These are phyloP conservation scores for Perdita meconis DNA, from an alignment of 2,888 invertebrate genomes.

Conservation along the genomic window DNA sequence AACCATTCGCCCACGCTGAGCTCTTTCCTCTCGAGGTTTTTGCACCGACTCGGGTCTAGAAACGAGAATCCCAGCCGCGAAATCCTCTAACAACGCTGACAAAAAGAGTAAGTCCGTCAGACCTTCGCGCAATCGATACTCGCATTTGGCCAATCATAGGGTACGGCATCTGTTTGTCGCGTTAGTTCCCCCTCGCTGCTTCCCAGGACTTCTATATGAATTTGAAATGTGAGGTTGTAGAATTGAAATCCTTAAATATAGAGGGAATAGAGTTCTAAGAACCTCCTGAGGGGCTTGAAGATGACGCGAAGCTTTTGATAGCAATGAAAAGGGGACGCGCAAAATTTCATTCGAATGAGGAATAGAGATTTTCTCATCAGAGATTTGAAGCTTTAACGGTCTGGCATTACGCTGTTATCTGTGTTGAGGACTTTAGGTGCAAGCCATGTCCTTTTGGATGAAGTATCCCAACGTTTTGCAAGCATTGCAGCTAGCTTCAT, in stretches of 20 bases:
- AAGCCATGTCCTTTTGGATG: too few relatives aligned
- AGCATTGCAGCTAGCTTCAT: too few relatives aligned
- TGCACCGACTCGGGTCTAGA: slow-evolving; percentile 46
- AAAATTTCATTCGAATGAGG: too few relatives aligned
- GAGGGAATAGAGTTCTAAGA: background rate
- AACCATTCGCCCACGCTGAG: slow-evolving; percentile 79
- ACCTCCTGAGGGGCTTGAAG: too few relatives aligned
- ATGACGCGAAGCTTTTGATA: too few relatives aligned
- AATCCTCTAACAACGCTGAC: slow-evolving; percentile 18
- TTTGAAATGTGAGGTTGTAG: slow-evolving; percentile 12
- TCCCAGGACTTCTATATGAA: background rate
- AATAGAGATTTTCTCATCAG: too few relatives aligned
- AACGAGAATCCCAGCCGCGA: slow-evolving; percentile 31
- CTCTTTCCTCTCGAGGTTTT: slow-evolving; percentile 65
- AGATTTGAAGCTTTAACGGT: too few relatives aligned
- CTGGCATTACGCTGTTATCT: too few relatives aligned
- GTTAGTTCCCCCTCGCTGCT: slow-evolving; percentile 26
- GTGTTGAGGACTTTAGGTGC: too few relatives aligned
- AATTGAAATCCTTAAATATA: background rate
- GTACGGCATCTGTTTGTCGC: slow-evolving; percentile 30
- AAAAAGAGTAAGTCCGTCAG: slow-evolving; percentile 24
- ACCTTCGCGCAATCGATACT: slow-evolving; percentile 51
- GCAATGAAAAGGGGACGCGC: too few relatives aligned
- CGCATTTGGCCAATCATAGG: slow-evolving; percentile 29
- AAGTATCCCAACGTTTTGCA: too few relatives aligned